Conservation (phyloP, 2,797 vertebrate species). For the Halcyon chelicuti region DNA sequence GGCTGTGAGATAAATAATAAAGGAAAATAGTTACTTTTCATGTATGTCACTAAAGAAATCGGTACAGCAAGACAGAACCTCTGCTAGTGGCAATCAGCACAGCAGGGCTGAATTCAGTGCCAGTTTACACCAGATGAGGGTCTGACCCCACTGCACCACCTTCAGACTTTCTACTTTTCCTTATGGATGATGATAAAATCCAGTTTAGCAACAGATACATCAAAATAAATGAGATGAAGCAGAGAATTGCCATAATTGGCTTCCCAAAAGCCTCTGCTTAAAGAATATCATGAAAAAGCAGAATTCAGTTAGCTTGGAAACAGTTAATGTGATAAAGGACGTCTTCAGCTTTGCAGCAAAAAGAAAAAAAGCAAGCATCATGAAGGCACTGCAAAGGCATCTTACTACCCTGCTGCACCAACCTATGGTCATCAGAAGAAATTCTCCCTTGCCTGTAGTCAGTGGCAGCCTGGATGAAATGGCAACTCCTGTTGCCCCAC, state of each 20-base stretch:
- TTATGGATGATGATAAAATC: background rate
- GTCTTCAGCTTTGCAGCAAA: background rate
- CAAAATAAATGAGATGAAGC: background rate
- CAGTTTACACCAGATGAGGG: background rate
- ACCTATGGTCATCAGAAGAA: background rate
- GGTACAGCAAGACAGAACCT: background rate
- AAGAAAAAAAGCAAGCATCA: background rate
- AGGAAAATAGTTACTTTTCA: background rate
- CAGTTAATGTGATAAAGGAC: conserved; percentile 1
- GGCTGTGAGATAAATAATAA: background rate
- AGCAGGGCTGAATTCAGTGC: background rate
- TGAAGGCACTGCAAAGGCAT: background rate
- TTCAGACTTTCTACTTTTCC: background rate
- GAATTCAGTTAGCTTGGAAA: conserved; percentile 18
- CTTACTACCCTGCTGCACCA: background rate
- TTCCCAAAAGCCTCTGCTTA: background rate
- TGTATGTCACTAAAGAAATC: background rate
- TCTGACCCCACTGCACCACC: background rate
- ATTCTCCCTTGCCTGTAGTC: background rate
- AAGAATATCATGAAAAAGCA: background rate
- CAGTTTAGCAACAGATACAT: background rate
- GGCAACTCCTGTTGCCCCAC: background rate
- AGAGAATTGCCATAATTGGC: background rate
- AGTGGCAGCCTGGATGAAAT: background rate
- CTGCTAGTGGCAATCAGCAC: background rate